Percentiles rank a stretch among this genome's conserved stretches.
Conservation (phyloP, 2,797 vertebrate genomes). For the Tokudaia muenninki region DNA sequence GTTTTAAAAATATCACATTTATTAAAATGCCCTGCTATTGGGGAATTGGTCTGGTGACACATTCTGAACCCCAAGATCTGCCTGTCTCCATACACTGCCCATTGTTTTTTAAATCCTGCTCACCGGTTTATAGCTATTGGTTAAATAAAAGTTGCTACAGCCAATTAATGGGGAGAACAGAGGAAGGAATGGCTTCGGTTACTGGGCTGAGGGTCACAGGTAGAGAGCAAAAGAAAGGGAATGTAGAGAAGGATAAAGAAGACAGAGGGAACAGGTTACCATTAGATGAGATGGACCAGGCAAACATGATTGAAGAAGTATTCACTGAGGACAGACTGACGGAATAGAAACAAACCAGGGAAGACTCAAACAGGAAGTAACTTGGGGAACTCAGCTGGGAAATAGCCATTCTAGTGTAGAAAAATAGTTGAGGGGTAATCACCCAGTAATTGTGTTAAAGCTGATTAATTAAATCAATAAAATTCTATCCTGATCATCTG, state of each 20-base stretch:
- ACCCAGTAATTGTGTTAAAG: background rate
- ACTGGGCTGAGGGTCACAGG: background rate
- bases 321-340: background rate
- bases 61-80: background rate
- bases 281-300: background rate
- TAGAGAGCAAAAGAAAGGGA: background rate
- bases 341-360: background rate
- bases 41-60: background rate
- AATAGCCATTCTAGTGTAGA: background rate
- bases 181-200: background rate
- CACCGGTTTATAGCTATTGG: background rate
- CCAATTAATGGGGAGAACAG: background rate
- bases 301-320: background rate
- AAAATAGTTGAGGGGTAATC: background rate
- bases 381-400: background rate
- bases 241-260: background rate
- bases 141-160: background rate
- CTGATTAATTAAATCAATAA: background rate
- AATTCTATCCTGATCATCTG: background rate
- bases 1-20: constrained; percentile 12
- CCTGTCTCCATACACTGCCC: background rate
- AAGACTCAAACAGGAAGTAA: background rate
- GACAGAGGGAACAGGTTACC: background rate
- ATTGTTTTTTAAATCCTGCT: background rate
- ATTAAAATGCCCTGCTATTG: background rate